These are phyloP conservation scores for Aulostomus chinensis DNA, from an alignment of 2,797 vertebrate species.

Conservation along the genomic window DNA sequence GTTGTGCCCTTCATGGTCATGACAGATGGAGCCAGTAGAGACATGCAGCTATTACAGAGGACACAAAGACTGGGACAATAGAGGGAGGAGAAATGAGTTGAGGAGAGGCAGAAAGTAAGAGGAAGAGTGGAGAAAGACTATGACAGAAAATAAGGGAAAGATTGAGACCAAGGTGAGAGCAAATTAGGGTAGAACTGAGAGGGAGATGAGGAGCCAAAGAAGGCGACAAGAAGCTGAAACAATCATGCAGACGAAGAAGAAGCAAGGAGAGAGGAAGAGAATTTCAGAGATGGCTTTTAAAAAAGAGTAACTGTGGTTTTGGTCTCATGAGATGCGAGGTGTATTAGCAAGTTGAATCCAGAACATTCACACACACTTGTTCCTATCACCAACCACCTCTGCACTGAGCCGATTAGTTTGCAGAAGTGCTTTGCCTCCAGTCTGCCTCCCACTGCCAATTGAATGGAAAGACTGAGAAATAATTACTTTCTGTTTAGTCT, in stretches of 20 bases:
- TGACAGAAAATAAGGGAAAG: conserved; percentile 29
- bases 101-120: conserved; percentile 11
- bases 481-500: conserved; percentile 66
- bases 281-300: neutral
- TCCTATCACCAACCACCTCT: conserved; percentile 32
- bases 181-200: conserved; percentile 31
- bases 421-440: conserved; percentile 50
- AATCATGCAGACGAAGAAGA: conserved; percentile 14
- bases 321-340: conserved; percentile 12
- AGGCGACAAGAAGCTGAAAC: conserved; percentile 12
- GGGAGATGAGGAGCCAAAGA: conserved; percentile 15
- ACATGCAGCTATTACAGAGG: conserved; percentile 49
- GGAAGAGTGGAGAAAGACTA: conserved; percentile 18
- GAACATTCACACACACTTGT: conserved; percentile 26
- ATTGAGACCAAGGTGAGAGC: conserved; percentile 24
- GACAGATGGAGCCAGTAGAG: conserved; percentile 68
- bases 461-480: conserved; percentile 61
- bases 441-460: conserved; percentile 48
- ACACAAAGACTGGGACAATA: conserved; percentile 13
- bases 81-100: conserved; percentile 31
- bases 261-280: conserved; percentile 12
- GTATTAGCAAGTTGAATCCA: conserved; percentile 34
- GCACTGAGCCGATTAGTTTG: conserved; percentile 53
- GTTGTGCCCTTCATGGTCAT: conserved; percentile 62
- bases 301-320: no score